phyloP scores from a whole-genome alignment of 2,888 invertebrate genomes.

The Cataglyphis livida region DNA sequence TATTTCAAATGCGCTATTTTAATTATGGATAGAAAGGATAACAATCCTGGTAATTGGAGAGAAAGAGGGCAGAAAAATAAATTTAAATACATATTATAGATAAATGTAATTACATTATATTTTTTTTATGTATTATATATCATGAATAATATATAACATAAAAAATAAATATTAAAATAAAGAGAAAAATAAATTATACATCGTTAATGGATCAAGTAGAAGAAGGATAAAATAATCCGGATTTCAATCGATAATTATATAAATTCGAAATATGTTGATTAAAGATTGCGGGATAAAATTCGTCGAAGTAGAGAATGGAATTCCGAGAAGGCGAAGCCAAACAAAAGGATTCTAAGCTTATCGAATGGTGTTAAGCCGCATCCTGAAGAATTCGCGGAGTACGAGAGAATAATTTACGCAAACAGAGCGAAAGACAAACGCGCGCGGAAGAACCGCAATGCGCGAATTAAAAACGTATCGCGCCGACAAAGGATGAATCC shows the following conservation, averaged over 20 bases:
- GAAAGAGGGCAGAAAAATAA: background rate
- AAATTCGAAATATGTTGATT: slow-evolving; percentile 13
- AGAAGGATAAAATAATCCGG: background rate
- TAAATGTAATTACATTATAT: background rate
- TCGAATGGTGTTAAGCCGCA: slow-evolving; percentile 17
- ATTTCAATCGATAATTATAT: background rate
- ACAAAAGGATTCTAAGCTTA: slow-evolving; percentile 28
- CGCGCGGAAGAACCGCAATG: slow-evolving; percentile 35
- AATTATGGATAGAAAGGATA: background rate
- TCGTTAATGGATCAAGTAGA: background rate
- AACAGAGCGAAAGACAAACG: slow-evolving; percentile 32
- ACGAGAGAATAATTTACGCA: slow-evolving; percentile 26
- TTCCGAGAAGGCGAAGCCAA: background rate
- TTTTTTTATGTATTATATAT: background rate
- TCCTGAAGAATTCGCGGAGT: slow-evolving; percentile 25
- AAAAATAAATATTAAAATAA: background rate
- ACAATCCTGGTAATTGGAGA: slow-evolving; percentile 1
- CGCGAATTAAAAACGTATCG: slow-evolving; percentile 52
- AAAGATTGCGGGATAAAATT: slow-evolving; percentile 6
- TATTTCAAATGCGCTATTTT: background rate
- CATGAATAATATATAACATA: background rate
- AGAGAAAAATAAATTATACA: background rate
- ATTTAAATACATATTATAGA: slow-evolving; percentile 4
- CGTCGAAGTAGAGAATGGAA: background rate
- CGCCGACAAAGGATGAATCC: slow-evolving; percentile 33